These are phyloP conservation scores for Myocastor coypus DNA, from an alignment of 2,113 vertebrate genomes.

Conservation along the genomic window DNA sequence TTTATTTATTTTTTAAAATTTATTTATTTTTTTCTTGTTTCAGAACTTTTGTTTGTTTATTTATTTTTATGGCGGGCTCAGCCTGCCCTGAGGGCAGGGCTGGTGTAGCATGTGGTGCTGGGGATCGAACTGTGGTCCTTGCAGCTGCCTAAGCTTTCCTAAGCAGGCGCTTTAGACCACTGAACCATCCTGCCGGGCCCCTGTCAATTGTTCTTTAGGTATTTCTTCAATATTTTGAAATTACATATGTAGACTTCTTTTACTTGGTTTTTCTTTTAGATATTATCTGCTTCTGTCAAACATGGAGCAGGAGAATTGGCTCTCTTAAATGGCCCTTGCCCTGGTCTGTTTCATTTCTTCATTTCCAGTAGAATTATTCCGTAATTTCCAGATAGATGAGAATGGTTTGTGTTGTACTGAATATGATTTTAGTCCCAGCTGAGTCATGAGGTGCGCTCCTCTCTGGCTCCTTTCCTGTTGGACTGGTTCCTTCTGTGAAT, in stretches of 20 bases:
- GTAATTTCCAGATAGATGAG: background rate
- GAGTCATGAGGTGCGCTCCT: background rate
- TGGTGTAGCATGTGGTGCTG: too few relatives aligned
- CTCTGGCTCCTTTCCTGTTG: conserved; percentile 16
- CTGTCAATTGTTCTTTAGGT: background rate
- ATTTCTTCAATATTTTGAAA: conserved; percentile 29
- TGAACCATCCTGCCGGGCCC: too few relatives aligned
- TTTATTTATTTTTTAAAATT: too few relatives aligned
- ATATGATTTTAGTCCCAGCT: background rate
- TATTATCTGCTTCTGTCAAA: background rate
- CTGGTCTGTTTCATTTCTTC: background rate
- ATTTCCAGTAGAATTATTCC: background rate
- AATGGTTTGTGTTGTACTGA: conserved; percentile 4
- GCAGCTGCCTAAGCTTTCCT: too few relatives aligned
- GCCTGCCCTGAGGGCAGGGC: too few relatives aligned
- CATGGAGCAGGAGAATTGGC: background rate
- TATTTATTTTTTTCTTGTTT: too few relatives aligned
- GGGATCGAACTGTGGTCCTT: too few relatives aligned
- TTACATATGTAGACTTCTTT: background rate
- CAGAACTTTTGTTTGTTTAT: too few relatives aligned
- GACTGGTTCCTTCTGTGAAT: conserved; percentile 29
- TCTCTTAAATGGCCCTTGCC: background rate
- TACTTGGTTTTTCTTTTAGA: conserved; percentile 45
- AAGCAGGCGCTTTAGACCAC: too few relatives aligned
- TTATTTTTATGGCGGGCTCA: too few relatives aligned